Evolutionary conservation across 1,140 invertebrate genomes (phyloP), one percentile per base, ranked within the genome.

Genomic region (Mya arenaria): DNA sequence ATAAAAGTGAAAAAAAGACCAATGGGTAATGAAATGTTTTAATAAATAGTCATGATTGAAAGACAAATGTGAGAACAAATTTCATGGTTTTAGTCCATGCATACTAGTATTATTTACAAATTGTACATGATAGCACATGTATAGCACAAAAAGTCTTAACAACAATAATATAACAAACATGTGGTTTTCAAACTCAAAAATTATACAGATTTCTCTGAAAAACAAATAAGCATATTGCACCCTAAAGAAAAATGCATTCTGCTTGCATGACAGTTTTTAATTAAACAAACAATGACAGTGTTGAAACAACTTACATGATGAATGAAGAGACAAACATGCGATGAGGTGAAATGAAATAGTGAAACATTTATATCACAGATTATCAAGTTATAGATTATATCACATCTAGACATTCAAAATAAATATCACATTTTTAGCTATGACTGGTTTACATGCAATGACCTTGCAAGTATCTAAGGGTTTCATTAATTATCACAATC

Each of bases 41-140:
- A n/a, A n/a, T n/a, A n/a, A n/a, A n/a, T n/a, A n/a, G n/a, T n/a
- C n/a, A n/a, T n/a, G n/a, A n/a, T n/a, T n/a, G n/a, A n/a, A n/a
- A n/a, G n/a, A n/a, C n/a, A n/a, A n/a, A n/a, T n/a, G n/a, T n/a
- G n/a, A n/a, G n/a, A n/a, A n/a, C n/a, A n/a, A n/a, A n/a, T n/a
- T n/a, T n/a, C n/a, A n/a, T n/a, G n/a, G n/a, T n/a, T n/a, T n/a
- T n/a, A n/a, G n/a, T n/a, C n/a, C n/a, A n/a, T n/a, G n/a, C n/a
- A n/a, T n/a, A n/a, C n/a, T n/a, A n/a, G n/a, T n/a, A n/a, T 37
- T 4, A 58, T 72, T 23, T 55, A 72, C 30, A 72, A 15, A 56
- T 56, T 72, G 17, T 72, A 72, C 69, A 72, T 1, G 25, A 36
- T 58, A 72, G 69, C 69, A 72, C 69, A 72, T 28, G n/a, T 34